Percentiles rank a stretch among this genome's conserved stretches.
Conservation (phyloP, 2,113 vertebrate species). For the Ochotona princeps region DNA sequence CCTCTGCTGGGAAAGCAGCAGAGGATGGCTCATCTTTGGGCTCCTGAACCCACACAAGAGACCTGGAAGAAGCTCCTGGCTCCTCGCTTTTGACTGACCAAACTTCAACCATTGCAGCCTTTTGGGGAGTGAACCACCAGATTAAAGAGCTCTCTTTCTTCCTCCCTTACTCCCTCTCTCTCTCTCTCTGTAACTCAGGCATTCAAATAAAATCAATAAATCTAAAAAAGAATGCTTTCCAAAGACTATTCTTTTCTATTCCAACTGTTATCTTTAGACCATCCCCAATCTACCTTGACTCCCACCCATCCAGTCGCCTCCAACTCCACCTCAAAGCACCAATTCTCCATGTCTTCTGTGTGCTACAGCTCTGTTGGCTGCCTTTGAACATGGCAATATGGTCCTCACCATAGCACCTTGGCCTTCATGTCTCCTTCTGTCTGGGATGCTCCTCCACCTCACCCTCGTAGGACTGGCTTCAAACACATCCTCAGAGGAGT, state of each 20-base stretch:
- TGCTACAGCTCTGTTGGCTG: accelerated
- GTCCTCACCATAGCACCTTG: background rate
- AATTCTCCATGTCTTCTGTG: background rate
- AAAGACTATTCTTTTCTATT: background rate
- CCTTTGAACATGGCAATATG: background rate
- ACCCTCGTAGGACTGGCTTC: background rate
- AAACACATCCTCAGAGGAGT: background rate
- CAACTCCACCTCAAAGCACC: background rate
- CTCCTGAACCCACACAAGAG: too few relatives aligned
- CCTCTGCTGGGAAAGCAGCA: too few relatives aligned
- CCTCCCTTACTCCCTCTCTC: too few relatives aligned
- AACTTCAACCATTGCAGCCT: too few relatives aligned
- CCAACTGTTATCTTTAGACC: background rate
- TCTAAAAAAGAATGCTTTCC: background rate
- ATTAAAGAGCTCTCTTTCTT: too few relatives aligned
- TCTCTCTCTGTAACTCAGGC: too few relatives aligned
- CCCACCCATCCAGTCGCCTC: background rate
- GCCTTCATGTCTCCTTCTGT: background rate
- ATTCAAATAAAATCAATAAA: too few relatives aligned
- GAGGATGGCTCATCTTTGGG: too few relatives aligned
- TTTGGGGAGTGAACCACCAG: too few relatives aligned
- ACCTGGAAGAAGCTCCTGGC: too few relatives aligned
- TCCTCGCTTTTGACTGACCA: too few relatives aligned
- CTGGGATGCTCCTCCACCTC: background rate
- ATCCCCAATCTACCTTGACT: background rate